phyloP scores from a whole-genome alignment of 2,888 invertebrate species.

The Euspilapteryx auroguttella region DNA sequence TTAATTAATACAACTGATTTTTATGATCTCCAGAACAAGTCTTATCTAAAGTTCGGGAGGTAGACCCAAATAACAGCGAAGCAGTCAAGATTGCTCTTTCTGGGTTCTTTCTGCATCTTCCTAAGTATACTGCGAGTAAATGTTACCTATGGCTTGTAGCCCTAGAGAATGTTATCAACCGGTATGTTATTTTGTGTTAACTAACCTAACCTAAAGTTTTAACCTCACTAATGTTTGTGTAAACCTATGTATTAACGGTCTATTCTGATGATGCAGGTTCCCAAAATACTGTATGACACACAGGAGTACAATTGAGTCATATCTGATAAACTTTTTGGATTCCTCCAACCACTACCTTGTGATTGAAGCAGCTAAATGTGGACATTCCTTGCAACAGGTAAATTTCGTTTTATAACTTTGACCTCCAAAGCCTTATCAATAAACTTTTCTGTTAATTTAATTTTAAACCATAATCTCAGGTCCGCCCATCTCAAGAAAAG shows the following conservation, averaged over 20 bases:
- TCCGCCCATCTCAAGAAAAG: constrained; percentile 36
- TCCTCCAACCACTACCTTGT: constrained; percentile 26
- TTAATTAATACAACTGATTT: too few species aligned
- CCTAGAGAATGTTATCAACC: constrained; percentile 29
- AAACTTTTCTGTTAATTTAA: too few species aligned
- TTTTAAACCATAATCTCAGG: too few species aligned
- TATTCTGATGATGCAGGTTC: neutral
- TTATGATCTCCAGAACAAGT: constrained; percentile 41
- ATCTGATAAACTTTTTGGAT: constrained; percentile 22
- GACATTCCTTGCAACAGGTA: constrained; percentile 42
- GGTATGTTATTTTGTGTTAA: constrained; percentile 23
- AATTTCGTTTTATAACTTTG: constrained; percentile 1
- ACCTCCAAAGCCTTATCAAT: too few species aligned
- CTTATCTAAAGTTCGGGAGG: constrained; percentile 28
- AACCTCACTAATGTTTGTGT: neutral
- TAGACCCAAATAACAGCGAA: constrained; percentile 37
- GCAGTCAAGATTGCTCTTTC: constrained; percentile 32
- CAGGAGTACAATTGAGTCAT: constrained; percentile 26
- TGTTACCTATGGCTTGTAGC: constrained; percentile 24
- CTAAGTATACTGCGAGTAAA: constrained; percentile 20
- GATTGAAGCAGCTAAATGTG: constrained; percentile 41
- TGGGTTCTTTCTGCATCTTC: constrained; percentile 27
- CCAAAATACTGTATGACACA: constrained; percentile 41
- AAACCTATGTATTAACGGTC: neutral
- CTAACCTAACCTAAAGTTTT: too few species aligned